Conservation (phyloP, 1,140 invertebrate species). For the Adelges cooleyi region DNA sequence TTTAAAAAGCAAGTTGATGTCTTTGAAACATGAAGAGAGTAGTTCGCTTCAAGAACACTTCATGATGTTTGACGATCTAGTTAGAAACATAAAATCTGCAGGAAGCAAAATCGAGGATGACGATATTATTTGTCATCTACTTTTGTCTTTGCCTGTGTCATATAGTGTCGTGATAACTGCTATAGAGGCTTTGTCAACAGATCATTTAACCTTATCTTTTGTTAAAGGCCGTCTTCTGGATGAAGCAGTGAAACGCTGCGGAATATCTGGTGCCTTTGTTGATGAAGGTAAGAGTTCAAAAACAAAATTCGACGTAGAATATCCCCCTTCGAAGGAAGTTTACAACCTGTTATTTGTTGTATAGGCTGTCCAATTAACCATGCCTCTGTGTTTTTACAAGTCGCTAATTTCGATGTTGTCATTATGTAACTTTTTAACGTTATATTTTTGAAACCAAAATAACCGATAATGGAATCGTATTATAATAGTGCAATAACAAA, state of each 20-base stretch:
- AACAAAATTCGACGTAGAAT: too few relatives aligned
- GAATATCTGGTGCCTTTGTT: too few relatives aligned
- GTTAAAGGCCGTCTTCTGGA: constrained; percentile 38
- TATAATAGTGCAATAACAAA: too few relatives aligned
- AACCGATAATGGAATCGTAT: too few relatives aligned
- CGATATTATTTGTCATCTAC: constrained; percentile 37
- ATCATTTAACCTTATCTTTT: constrained; percentile 37
- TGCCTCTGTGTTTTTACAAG: too few relatives aligned
- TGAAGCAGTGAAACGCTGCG: not conserved
- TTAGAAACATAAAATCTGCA: constrained; percentile 24
- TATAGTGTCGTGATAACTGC: constrained; percentile 38
- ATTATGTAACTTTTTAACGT: too few relatives aligned
- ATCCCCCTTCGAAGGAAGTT: too few relatives aligned
- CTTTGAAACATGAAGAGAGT: not conserved
- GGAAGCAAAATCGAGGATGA: constrained; percentile 38
- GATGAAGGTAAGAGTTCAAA: too few relatives aligned
- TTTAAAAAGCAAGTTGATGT: not conserved
- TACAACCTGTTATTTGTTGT: too few relatives aligned
- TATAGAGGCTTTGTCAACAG: constrained; percentile 38
- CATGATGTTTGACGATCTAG: not conserved
- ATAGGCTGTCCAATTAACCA: too few relatives aligned
- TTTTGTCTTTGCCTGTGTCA: constrained; percentile 36
- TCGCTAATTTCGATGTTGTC: too few relatives aligned
- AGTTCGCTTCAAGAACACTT: not conserved
- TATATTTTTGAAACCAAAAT: too few relatives aligned